Evolutionary conservation across 2,797 vertebrate species (phyloP).

Genomic region (Platalea minor): DNA sequence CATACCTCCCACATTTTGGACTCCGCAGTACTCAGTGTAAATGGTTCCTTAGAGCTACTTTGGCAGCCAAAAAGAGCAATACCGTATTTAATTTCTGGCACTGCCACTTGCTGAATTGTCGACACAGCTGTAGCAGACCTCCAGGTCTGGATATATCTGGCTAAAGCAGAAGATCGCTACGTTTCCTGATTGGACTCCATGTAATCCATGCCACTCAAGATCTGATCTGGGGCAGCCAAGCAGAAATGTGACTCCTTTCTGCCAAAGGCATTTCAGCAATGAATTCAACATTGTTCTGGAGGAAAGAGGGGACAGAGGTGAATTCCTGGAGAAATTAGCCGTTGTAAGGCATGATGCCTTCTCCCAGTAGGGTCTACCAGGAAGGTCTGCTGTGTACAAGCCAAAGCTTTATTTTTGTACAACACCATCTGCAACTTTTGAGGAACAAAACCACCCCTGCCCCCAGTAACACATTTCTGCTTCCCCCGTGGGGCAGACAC

Average conservation of each 20-base stretch:
- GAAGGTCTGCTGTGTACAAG: neutral
- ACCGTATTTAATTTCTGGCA: conserved; percentile 58
- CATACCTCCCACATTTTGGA: conserved; percentile 63
- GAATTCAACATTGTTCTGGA: neutral
- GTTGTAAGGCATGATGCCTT: neutral
- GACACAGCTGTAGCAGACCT: conserved; percentile 53
- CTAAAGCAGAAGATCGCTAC: conserved; percentile 8
- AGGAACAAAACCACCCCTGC: neutral
- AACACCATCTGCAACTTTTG: neutral
- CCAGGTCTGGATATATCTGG: conserved; percentile 40
- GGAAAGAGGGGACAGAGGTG: neutral
- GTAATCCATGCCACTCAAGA: conserved; percentile 6
- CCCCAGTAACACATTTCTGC: neutral
- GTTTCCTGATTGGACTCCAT: neutral
- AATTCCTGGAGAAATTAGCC: neutral
- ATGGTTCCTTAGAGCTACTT: conserved; percentile 58
- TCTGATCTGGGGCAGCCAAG: neutral
- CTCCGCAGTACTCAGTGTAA: conserved; percentile 41
- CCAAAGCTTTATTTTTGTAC: neutral
- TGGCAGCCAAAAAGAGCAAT: conserved; percentile 57
- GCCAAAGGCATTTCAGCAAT: neutral
- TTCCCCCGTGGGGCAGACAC: neutral
- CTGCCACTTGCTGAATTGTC: conserved; percentile 49
- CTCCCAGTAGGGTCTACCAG: neutral
- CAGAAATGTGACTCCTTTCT: conserved; percentile 2